These are phyloP conservation scores for Scopus umbretta DNA, from an alignment of 2,113 vertebrate genomes.

Conservation along the genomic window DNA sequence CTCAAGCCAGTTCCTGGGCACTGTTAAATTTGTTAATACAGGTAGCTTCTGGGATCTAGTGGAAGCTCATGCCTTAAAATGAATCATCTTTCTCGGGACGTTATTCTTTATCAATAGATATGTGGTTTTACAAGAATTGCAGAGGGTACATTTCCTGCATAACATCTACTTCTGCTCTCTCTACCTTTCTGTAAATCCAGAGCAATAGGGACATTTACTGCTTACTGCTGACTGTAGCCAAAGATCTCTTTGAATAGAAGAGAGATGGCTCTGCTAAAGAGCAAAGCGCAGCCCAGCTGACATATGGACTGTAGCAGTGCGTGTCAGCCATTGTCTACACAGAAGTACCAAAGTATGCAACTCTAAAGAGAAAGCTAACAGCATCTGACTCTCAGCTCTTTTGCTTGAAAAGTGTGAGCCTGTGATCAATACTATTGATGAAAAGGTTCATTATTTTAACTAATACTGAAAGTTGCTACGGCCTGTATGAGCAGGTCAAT, in stretches of 20 bases:
- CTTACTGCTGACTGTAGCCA: not conserved
- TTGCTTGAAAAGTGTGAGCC: not conserved
- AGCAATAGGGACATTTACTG: not conserved
- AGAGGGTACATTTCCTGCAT: not conserved
- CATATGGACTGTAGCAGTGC: not conserved
- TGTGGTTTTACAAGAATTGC: not conserved
- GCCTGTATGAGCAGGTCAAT: not conserved
- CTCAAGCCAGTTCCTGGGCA: not conserved
- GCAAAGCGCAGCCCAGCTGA: fast-evolving
- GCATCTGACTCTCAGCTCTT: not conserved
- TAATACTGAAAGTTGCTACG: not conserved
- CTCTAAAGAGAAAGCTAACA: not conserved
- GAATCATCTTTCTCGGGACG: not conserved
- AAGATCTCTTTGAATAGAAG: not conserved
- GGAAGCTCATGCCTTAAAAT: not conserved
- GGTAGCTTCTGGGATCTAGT: not conserved
- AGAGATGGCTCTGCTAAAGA: not conserved
- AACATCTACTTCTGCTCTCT: not conserved
- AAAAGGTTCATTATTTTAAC: not conserved
- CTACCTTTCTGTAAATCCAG: not conserved
- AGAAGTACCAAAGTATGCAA: not conserved
- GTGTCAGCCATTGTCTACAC: not conserved
- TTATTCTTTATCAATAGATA: not conserved
- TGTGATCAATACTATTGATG: not conserved
- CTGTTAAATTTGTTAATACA: not conserved